Conservation (phyloP, 2,888 invertebrate species). For the Synanthedon tipuliformis region DNA sequence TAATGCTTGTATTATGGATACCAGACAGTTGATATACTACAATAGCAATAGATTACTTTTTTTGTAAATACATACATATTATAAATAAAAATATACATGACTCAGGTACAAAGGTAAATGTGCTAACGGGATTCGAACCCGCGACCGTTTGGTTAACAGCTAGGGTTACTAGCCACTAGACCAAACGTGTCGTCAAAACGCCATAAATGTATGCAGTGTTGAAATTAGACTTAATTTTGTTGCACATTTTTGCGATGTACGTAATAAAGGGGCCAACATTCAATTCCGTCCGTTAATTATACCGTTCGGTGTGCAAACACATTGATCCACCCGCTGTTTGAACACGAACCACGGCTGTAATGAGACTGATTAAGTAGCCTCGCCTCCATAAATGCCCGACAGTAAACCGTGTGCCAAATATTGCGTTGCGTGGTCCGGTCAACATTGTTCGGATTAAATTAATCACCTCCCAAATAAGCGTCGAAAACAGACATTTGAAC, state of each 20-base stretch:
- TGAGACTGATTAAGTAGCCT: slow-evolving; percentile 65
- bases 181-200: too few relatives aligned
- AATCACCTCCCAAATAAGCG: neutral
- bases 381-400: slow-evolving; percentile 13
- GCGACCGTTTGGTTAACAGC: too few relatives aligned
- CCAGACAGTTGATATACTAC: too few relatives aligned
- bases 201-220: too few relatives aligned
- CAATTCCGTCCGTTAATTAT: slow-evolving; percentile 20
- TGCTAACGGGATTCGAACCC: too few relatives aligned
- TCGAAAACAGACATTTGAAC: too few relatives aligned
- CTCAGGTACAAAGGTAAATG: too few relatives aligned
- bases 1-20: too few relatives aligned
- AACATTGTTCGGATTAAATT: neutral
- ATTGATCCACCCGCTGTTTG: slow-evolving; percentile 25
- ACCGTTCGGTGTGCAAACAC: slow-evolving; percentile 14
- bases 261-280: slow-evolving; percentile 24
- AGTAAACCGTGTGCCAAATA: neutral
- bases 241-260: slow-evolving; percentile 5
- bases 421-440: neutral
- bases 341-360: slow-evolving; percentile 38
- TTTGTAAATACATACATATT: too few relatives aligned
- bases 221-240: neutral
- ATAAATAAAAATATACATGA: too few relatives aligned
- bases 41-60: too few relatives aligned
- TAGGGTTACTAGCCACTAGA: too few relatives aligned